These are phyloP conservation scores for Branchipolynoe longqiensis DNA, from an alignment of 2,888 invertebrate genomes.

Conservation along the genomic window DNA sequence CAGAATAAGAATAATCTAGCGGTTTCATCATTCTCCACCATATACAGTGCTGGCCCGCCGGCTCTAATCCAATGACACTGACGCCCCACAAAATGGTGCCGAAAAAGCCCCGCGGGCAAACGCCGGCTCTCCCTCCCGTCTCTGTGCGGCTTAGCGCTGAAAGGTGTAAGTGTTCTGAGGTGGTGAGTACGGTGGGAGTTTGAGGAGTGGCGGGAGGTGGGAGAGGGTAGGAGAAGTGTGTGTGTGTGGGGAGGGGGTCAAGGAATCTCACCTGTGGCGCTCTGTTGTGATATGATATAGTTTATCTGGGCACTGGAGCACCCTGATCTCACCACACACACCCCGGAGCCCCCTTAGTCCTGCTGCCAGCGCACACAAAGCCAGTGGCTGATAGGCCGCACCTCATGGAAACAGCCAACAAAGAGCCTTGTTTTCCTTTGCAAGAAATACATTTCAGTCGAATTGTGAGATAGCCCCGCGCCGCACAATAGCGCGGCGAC, in stretches of 20 bases:
- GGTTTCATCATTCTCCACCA: neutral
- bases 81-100: conserved; percentile 8
- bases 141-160: neutral
- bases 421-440: conserved; percentile 34
- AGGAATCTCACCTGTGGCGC: conserved; percentile 45
- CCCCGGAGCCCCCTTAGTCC: neutral
- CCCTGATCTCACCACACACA: conserved; percentile 25
- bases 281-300: conserved; percentile 56
- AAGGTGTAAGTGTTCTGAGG: conserved; percentile 46
- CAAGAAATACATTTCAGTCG: conserved; percentile 45
- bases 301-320: conserved; percentile 9
- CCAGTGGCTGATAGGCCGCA: neutral
- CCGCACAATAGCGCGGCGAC: neutral
- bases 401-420: conserved; percentile 38
- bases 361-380: neutral
- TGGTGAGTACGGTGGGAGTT: too few relatives aligned
- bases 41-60: neutral
- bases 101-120: conserved; percentile 15
- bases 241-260: too few relatives aligned
- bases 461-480: conserved; percentile 12
- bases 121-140: neutral
- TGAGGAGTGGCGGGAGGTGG: too few relatives aligned
- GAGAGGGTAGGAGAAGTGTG: too few relatives aligned
- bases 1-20: neutral
- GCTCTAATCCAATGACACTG: conserved; percentile 28